A percentile compares a stretch with the other conserved stretches of the same genome.
Evolutionary conservation across 1,140 invertebrate species (phyloP).

Genomic region (Brachionus rotundiformis): DNA sequence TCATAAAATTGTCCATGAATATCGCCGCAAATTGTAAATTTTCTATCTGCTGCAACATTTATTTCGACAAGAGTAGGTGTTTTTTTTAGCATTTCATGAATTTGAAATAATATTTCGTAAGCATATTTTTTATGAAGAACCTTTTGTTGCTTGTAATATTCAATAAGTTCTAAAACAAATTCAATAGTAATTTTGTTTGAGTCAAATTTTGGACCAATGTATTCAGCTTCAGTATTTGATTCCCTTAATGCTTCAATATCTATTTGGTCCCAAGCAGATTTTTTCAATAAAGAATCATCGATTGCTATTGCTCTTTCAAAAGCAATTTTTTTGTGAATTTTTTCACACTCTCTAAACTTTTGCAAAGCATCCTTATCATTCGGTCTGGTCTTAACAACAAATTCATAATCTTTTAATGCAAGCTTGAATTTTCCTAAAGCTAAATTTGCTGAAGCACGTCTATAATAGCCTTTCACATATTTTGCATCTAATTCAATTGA

Average conservation of each 20-base stretch:
- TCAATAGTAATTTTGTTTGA: slow-evolving; percentile 76
- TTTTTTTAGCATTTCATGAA: slow-evolving; percentile 27
- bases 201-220: slow-evolving; percentile 84
- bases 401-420: slow-evolving; percentile 93
- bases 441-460: slow-evolving; percentile 90
- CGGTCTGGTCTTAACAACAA: slow-evolving; percentile 83
- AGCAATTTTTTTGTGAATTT: slow-evolving; percentile 88
- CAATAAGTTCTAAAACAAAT: slow-evolving; percentile 77
- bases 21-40: slow-evolving; percentile 99
- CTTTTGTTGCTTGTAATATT: slow-evolving; percentile 86
- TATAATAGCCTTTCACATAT: slow-evolving; percentile 86
- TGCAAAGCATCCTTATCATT: slow-evolving; percentile 88
- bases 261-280: slow-evolving; percentile 80
- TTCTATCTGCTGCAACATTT: slow-evolving; percentile 75
- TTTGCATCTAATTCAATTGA: slow-evolving; percentile 83
- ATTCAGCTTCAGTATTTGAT: slow-evolving; percentile 66
- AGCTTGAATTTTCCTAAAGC: slow-evolving; percentile 94
- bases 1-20: slow-evolving; percentile 99
- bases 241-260: slow-evolving; percentile 85
- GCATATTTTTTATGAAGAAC: slow-evolving; percentile 95
- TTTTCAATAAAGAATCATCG: slow-evolving; percentile 75
- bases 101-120: slow-evolving; percentile 74
- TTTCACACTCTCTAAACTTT: slow-evolving; percentile 92
- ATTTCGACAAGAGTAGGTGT: slow-evolving; percentile 72
- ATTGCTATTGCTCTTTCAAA: slow-evolving; percentile 96